Evolutionary conservation across 2,113 vertebrate genomes (phyloP), one percentile per base, ranked within the genome.

Genomic region (Passer montanus): DNA sequence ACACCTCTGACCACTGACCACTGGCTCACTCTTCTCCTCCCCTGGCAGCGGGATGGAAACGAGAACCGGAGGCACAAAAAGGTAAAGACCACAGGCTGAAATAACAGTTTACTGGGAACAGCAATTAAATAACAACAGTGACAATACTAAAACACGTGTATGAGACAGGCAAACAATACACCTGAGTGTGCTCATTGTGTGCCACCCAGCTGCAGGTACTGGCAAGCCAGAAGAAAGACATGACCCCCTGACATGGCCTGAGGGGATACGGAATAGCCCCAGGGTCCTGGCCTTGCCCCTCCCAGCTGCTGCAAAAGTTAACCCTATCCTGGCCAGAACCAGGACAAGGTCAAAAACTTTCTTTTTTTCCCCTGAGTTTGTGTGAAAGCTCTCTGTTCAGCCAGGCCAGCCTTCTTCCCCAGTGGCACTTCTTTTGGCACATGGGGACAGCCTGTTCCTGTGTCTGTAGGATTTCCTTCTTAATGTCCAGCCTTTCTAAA

Each of bases 131-230:
- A 20, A 56, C 8, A 20, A 56, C 8, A 19, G 30, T 20, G 30
- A 27, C 17, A 63, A 8, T 9, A 14, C 6, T 22, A 22, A 46
- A 46, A 20, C 5, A 37, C 73, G 47, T 27, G 13, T 27, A 26
- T 13, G 21, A 72, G 46, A 35, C 67, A 55, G 22, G n/a, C 24
- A 84, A 74, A 47, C 28, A 74, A 41, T 24, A 23, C 41, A 28
- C 6, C 2, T 15, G n/a, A 10, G 11, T 6, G 41, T 12, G 18
- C 28, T 23, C 23, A 4, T 11, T 1, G 0, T 39, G 19, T 13
- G 7, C 23, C 41, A 56, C 7, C 18, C 41, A 55, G 23, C 28
- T 19, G n/a, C 22, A 33, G 15, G 7, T 18, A 27, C 7, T 15
- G 28, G 22, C 9, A 84, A 64, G 46, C 11, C 39, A 74, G 41